Conservation (phyloP, 1,140 invertebrate genomes). For the Harlomillsia oculata region DNA sequence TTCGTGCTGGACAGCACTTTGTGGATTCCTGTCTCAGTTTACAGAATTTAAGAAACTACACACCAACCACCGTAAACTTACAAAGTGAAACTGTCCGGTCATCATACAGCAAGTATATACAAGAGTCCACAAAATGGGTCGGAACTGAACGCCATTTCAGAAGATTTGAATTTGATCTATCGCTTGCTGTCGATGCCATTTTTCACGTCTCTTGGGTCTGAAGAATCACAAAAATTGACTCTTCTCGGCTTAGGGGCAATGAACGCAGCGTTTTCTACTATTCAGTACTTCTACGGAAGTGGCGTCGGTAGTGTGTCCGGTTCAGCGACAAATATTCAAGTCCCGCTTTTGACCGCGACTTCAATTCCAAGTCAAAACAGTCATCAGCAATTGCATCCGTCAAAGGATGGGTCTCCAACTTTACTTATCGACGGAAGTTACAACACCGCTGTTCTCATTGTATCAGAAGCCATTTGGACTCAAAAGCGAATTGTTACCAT, state of each 20-base stretch:
- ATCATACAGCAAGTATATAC: background rate
- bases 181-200: constrained; percentile 24
- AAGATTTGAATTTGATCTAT: constrained; percentile 32
- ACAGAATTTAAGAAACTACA: constrained; percentile 22
- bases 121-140: background rate
- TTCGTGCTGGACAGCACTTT: constrained; percentile 29
- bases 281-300: constrained; percentile 20
- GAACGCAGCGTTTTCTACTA: constrained; percentile 27
- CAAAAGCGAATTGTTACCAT: constrained; percentile 29
- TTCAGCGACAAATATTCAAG: background rate
- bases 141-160: constrained; percentile 12
- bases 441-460: constrained; percentile 21
- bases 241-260: constrained; percentile 16
- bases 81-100: constrained; percentile 16
- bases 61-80: constrained; percentile 11
- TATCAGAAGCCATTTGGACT: constrained; percentile 31
- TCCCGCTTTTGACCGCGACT: background rate
- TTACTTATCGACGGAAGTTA: constrained; percentile 17
- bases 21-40: constrained; percentile 24
- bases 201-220: constrained; percentile 16
- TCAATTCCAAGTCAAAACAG: background rate
- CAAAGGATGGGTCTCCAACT: background rate
- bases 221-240: constrained; percentile 23
- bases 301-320: background rate
- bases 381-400: background rate